Percentiles rank a stretch among this genome's conserved stretches.
These are phyloP conservation scores for Procambarus clarkii DNA, from an alignment of 1,140 invertebrate genomes.

Conservation along the genomic window DNA sequence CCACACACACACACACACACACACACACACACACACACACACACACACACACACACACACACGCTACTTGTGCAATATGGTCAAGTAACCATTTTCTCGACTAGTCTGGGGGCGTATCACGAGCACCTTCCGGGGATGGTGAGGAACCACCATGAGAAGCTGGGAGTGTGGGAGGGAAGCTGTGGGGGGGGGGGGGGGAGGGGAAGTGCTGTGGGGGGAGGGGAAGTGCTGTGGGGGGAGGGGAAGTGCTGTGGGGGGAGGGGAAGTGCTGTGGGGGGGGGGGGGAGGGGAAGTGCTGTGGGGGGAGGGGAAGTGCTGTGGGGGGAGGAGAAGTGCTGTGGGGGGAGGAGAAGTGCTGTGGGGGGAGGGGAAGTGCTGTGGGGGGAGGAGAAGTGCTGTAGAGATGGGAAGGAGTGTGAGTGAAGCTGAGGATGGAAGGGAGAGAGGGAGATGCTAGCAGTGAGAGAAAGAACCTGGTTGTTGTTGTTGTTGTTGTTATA, in stretches of 20 bases:
- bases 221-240: not conserved
- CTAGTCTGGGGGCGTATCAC: not conserved
- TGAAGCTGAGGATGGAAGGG: too few species aligned
- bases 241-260: not conserved
- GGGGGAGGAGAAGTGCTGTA: not conserved
- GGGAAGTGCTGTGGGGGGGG: not conserved
- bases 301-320: not conserved
- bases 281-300: not conserved
- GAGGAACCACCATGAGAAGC: not conserved
- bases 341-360: too few species aligned
- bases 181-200: not conserved
- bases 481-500: too few species aligned
- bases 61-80: slow-evolving; percentile 10
- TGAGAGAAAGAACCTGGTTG: too few species aligned
- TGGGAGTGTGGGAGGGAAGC: not conserved
- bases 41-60: not conserved
- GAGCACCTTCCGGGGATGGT: not conserved
- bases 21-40: not conserved
- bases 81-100: not conserved
- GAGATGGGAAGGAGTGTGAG: not conserved
- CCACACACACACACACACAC: not conserved
- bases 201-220: too few species aligned
- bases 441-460: too few species aligned
- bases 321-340: not conserved
- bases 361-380: not conserved